Percentiles rank a stretch among this genome's conserved stretches.
Evolutionary conservation across 2,113 vertebrate species (phyloP).

Genomic region (Smithornis capensis): DNA sequence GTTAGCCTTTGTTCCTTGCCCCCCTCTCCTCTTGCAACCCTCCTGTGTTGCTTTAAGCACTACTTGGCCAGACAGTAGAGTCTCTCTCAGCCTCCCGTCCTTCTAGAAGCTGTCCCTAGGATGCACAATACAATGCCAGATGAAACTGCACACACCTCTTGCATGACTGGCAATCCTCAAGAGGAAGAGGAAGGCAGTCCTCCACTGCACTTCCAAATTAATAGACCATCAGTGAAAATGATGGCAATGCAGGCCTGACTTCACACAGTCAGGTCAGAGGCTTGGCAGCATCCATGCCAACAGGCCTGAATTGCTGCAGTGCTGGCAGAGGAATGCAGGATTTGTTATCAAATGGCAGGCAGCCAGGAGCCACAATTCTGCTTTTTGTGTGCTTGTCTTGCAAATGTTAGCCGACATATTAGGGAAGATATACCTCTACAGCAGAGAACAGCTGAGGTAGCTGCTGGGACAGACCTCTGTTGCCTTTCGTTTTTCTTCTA

Average conservation of each 20-base stretch:
- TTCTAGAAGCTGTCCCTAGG: not conserved
- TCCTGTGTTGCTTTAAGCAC: not conserved
- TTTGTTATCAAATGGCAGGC: not conserved
- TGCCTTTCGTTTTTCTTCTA: not conserved
- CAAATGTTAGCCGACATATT: not conserved
- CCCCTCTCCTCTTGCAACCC: not conserved
- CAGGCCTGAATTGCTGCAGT: not conserved
- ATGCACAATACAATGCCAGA: not conserved
- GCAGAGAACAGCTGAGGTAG: not conserved
- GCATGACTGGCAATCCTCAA: not conserved
- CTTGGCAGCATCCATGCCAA: not conserved
- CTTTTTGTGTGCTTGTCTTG: not conserved
- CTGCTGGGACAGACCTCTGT: not conserved
- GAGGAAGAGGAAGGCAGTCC: not conserved
- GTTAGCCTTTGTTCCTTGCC: not conserved
- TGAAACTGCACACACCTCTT: not conserved
- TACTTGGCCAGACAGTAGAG: not conserved
- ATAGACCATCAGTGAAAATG: not conserved
- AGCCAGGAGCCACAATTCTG: not conserved
- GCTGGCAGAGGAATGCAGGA: not conserved
- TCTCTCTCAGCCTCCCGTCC: not conserved
- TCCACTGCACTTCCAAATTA: not conserved
- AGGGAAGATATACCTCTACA: not conserved
- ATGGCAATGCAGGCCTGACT: not conserved
- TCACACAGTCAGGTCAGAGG: not conserved